Conservation (phyloP, 1,140 invertebrate genomes). For the Thaumatotibia leucotreta region DNA sequence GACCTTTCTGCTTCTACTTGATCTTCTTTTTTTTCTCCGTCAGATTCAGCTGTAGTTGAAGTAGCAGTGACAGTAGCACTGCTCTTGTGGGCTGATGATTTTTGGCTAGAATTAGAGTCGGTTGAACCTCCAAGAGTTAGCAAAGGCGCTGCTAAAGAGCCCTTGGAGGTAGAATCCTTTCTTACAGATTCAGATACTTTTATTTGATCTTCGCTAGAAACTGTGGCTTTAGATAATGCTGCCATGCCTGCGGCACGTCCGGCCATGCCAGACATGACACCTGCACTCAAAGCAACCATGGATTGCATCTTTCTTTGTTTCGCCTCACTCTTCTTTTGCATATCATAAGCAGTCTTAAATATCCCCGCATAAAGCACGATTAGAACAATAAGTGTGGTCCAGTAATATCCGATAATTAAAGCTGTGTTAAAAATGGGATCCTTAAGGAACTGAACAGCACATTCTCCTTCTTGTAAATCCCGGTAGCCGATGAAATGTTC, state of each 20-base stretch:
- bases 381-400: conserved; percentile 95
- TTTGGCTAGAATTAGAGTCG: conserved; percentile 80
- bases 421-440: conserved; percentile 98
- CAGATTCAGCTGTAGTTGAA: conserved; percentile 75
- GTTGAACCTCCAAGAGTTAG: conserved; percentile 65
- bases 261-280: conserved; percentile 92
- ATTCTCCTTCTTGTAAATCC: conserved; percentile 91
- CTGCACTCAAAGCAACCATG: conserved; percentile 92
- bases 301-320: conserved; percentile 96
- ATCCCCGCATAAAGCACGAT: conserved; percentile 98
- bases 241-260: conserved; percentile 89
- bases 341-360: conserved; percentile 98
- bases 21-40: conserved; percentile 73
- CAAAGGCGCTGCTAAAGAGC: conserved; percentile 63
- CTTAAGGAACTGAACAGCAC: conserved; percentile 98
- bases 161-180: conserved; percentile 63
- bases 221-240: conserved; percentile 86
- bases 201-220: conserved; percentile 84
- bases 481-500: conserved; percentile 97
- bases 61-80: conserved; percentile 78
- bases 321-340: conserved; percentile 98
- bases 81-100: conserved; percentile 79
- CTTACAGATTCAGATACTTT: conserved; percentile 64
- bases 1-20: conserved; percentile 91
- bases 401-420: conserved; percentile 98